phyloP scores from a whole-genome alignment of 2,888 invertebrate genomes.

The Tachina fera region DNA sequence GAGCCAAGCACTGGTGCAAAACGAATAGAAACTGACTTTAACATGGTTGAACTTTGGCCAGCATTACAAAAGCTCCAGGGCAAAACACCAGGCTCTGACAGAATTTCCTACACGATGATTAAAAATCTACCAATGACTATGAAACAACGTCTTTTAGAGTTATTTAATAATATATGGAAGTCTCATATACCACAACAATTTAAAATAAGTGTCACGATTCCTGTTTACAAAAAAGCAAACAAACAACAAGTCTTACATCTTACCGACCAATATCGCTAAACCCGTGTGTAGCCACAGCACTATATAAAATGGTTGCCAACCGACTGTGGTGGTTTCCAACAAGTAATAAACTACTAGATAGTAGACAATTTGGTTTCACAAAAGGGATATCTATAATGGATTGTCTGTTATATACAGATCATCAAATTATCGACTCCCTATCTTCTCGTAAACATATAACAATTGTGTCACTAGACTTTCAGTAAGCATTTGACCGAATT shows the following conservation, averaged over 20 bases:
- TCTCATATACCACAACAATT: too few species aligned
- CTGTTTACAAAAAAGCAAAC: too few species aligned
- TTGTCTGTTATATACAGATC: slow-evolving; percentile 18
- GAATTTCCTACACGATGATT: too few species aligned
- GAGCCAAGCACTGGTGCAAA: too few species aligned
- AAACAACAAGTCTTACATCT: slow-evolving; percentile 38
- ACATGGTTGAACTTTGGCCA: too few species aligned
- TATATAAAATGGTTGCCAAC: slow-evolving; percentile 49
- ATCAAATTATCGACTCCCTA: not conserved
- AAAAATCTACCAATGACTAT: too few species aligned
- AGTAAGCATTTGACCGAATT: not conserved
- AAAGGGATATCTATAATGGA: slow-evolving; percentile 52
- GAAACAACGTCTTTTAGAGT: too few species aligned
- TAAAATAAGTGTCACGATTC: too few species aligned
- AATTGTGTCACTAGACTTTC: slow-evolving; percentile 3
- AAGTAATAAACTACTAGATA: slow-evolving; percentile 39
- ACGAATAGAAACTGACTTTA: too few species aligned
- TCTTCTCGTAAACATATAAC: not conserved
- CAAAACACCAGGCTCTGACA: too few species aligned
- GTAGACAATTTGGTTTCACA: slow-evolving; percentile 32
- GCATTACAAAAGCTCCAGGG: too few species aligned
- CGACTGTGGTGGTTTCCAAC: slow-evolving; percentile 51
- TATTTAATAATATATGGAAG: too few species aligned
- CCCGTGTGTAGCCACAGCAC: slow-evolving; percentile 20
- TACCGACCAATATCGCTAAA: slow-evolving; percentile 65